Conservation (phyloP, 2,888 invertebrate species). For the Caenorhabditis angaria region DNA sequence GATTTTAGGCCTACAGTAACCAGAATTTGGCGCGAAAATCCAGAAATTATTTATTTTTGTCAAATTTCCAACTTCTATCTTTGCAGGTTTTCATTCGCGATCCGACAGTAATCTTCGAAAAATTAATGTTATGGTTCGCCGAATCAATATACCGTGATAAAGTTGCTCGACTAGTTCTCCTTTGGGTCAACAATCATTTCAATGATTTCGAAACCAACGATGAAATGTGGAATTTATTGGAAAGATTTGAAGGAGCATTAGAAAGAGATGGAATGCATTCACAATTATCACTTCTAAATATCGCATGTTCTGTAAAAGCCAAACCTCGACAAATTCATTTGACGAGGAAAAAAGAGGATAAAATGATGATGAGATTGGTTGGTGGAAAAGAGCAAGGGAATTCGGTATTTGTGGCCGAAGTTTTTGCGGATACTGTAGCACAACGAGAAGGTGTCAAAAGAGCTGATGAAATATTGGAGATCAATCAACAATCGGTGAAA, state of each 20-base stretch:
- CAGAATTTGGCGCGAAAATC: not conserved
- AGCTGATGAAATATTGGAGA: slow-evolving; percentile 89
- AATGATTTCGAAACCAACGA: slow-evolving; percentile 96
- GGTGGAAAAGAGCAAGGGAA: slow-evolving; percentile 33
- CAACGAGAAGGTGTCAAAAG: slow-evolving; percentile 94
- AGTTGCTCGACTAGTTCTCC: slow-evolving; percentile 91
- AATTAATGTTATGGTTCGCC: slow-evolving; percentile 88
- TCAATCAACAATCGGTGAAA: slow-evolving; percentile 95
- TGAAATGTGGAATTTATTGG: slow-evolving; percentile 84
- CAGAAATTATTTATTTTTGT: not conserved
- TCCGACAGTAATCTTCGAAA: slow-evolving; percentile 86
- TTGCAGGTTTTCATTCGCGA: slow-evolving; percentile 83
- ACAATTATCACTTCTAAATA: slow-evolving; percentile 82
- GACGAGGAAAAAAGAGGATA: slow-evolving; percentile 74
- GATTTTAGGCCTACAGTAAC: not conserved
- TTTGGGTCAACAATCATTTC: slow-evolving; percentile 99
- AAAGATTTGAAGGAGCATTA: slow-evolving; percentile 59
- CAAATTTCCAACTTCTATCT: not conserved
- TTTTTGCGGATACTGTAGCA: slow-evolving; percentile 90
- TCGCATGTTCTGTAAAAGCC: slow-evolving; percentile 97
- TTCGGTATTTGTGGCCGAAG: slow-evolving; percentile 72
- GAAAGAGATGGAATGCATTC: slow-evolving; percentile 81
- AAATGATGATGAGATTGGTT: slow-evolving; percentile 34
- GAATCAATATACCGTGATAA: slow-evolving; percentile 77
- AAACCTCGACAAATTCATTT: slow-evolving; percentile 87